A percentile compares a stretch with the other conserved stretches of the same genome.
Evolutionary conservation across 2,113 vertebrate species (phyloP).

Genomic region (Oriolus oriolus): DNA sequence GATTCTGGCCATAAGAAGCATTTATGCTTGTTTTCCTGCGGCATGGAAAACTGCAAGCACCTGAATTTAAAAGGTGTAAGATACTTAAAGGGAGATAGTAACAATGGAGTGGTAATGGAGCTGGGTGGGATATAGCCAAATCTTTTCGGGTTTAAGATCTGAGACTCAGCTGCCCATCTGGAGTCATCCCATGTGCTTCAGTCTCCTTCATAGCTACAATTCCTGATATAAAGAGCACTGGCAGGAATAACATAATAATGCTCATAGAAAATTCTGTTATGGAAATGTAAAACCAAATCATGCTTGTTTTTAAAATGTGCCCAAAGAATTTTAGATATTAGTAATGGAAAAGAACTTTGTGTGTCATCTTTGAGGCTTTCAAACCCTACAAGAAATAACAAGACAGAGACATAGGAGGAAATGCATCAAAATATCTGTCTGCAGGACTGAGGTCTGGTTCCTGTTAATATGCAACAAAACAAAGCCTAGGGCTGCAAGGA

Average conservation of each 20-base stretch:
- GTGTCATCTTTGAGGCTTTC: background rate
- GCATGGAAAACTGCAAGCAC: background rate
- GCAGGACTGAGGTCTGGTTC: background rate
- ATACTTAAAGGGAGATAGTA: background rate
- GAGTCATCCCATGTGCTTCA: background rate
- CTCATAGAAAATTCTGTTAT: background rate
- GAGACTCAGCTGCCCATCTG: background rate
- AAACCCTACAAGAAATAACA: background rate
- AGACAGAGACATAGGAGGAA: background rate
- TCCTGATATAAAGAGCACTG: background rate
- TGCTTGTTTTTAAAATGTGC: background rate
- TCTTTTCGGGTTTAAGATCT: background rate
- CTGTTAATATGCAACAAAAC: background rate
- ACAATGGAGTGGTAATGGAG: background rate
- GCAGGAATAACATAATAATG: background rate
- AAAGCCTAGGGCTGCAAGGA: background rate
- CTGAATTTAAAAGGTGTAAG: background rate
- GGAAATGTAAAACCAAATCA: background rate
- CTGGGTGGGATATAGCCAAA: background rate
- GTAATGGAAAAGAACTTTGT: background rate
- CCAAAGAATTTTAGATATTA: background rate
- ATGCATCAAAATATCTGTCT: background rate
- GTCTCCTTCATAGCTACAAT: background rate
- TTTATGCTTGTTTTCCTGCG: constrained; percentile 3
- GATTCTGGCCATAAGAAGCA: background rate